These are phyloP conservation scores for Zoroaster sp. DNA, from an alignment of 53 echinoderm and acorn worm species.

Conservation along the genomic window DNA sequence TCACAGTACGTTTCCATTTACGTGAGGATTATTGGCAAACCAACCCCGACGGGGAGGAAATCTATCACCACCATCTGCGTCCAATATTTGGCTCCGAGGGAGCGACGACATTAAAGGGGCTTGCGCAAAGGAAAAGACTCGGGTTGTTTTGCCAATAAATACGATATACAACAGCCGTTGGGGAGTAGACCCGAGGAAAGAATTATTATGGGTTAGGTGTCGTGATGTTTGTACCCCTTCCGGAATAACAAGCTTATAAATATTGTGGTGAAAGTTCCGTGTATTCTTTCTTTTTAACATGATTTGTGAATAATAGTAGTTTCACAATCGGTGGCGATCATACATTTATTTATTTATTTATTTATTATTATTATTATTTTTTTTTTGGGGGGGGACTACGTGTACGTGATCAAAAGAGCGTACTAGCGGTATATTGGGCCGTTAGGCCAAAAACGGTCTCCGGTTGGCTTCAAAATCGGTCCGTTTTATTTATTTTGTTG, in stretches of 20 bases:
- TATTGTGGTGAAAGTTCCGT: background rate
- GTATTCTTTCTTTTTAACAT: no score
- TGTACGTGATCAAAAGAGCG: no score
- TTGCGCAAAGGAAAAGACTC: background rate
- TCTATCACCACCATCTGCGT: constrained; percentile 49
- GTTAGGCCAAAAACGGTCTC: no score
- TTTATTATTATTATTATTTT: no score
- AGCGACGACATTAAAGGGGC: constrained; percentile 12
- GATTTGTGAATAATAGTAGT: no score
- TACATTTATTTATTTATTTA: no score
- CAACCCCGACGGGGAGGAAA: constrained; percentile 47
- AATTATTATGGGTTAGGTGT: background rate
- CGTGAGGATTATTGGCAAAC: constrained; percentile 43
- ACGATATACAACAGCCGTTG: background rate
- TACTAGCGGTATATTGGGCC: no score
- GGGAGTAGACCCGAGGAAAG: background rate
- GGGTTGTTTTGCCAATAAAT: background rate
- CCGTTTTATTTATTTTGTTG: no score
- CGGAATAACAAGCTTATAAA: background rate
- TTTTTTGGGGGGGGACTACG: no score
- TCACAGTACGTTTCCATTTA: constrained; percentile 28
- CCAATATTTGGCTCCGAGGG: constrained; percentile 33
- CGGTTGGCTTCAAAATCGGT: no score
- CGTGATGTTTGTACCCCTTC: background rate
- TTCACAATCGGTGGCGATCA: no score